Base-by-base conservation (phyloP, 1,140 invertebrate genomes). In the Caenorhabditis tropicalis region DNA sequence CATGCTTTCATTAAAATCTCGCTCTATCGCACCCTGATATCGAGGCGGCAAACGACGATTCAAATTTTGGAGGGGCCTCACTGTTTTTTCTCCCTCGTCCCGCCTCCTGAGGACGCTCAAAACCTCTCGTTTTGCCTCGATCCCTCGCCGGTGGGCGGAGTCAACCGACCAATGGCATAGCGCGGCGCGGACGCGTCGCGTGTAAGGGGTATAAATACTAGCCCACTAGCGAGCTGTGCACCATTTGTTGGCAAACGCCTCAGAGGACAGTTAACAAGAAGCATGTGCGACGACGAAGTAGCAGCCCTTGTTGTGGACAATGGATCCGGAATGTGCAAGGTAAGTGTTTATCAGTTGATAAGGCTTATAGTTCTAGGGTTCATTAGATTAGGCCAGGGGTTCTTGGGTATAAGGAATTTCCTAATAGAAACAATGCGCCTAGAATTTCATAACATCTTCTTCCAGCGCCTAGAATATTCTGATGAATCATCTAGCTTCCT, bases 241-340 rank as follows among this genome's bases (percentile, higher is more conserved):
- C 65, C 19, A 29, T 15, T 74, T 46, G 43, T 36, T 16, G 65
- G 65, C 65, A 31, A 3, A 15, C 65, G 36, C 29, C 33, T 46
- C 65, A 43, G 36, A 43, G 21, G 29, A 36, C 36, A n/a, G 16
- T n/a, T 12, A 74, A 74, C 33, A n/a, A n/a, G n/a, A n/a, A n/a
- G n/a, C 33, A 90, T 90, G 89, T 91, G 90, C 85, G 95, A 95
- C 94, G 94, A 95, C 91, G 94, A 95, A 92, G 94, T 95, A 92
- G 94, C 94, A 87, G 89, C 95, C 88, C 93, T 96, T 87, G 95
- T 96, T 87, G 94, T 96, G 43, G 95, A 96, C 93, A 96, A 96
- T 94, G 95, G 95, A 88, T 95, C 95, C 87, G 95, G 95, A 87
- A 96, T 95, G 95, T 96, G 95, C 92, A 94, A 94, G 83, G 83